These are phyloP conservation scores for Psylliodes chrysocephalus DNA, from an alignment of 2,888 invertebrate species.

Conservation along the genomic window DNA sequence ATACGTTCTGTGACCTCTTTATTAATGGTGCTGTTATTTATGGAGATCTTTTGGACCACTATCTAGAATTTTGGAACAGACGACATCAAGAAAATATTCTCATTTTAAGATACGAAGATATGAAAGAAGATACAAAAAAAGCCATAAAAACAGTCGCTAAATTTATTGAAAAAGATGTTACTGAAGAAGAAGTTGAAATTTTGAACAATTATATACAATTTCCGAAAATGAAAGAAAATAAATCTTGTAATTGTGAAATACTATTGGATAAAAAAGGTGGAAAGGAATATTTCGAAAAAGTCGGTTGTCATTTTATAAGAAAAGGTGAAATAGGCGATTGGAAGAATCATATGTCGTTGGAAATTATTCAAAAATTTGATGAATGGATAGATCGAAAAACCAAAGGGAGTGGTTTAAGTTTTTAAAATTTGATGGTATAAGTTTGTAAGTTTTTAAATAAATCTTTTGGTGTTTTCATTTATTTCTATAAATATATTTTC, in stretches of 20 bases:
- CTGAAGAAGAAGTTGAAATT: constrained; percentile 72
- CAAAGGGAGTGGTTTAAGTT: constrained; percentile 67
- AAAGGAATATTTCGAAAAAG: constrained; percentile 47
- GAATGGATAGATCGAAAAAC: constrained; percentile 75
- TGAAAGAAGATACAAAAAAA: constrained; percentile 77
- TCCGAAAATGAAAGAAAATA: constrained; percentile 69
- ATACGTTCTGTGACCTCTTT: constrained; percentile 81
- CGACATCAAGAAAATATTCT: constrained; percentile 77
- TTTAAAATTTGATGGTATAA: no score
- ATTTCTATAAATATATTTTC: no score
- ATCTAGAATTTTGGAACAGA: constrained; percentile 74
- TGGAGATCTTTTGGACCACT: constrained; percentile 74
- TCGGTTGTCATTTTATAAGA: constrained; percentile 63
- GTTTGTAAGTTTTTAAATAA: no score
- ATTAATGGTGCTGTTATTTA: constrained; percentile 74
- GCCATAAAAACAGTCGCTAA: constrained; percentile 71
- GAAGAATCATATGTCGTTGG: constrained; percentile 73
- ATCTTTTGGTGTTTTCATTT: no score
- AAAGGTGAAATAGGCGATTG: constrained; percentile 65
- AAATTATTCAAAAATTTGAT: constrained; percentile 78
- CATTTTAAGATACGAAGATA: constrained; percentile 84
- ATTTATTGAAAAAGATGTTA: constrained; percentile 75
- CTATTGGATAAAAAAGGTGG: constrained; percentile 56
- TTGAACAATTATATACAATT: constrained; percentile 57
- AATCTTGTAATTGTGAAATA: constrained; percentile 68